Conservation (phyloP, 1,140 invertebrate genomes). For the Vollenhovia emeryi region DNA sequence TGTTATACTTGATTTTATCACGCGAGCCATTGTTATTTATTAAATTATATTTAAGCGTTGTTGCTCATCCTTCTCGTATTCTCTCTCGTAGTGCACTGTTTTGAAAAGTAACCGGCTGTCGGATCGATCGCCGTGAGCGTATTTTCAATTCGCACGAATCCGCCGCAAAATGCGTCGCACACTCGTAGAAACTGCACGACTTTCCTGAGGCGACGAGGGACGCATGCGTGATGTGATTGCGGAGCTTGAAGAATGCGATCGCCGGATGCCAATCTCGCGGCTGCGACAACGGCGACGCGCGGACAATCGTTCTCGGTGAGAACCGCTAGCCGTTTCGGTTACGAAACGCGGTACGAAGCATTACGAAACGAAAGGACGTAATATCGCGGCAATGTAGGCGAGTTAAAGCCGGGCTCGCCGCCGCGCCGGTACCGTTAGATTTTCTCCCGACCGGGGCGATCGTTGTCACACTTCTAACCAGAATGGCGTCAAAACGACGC, state of each 20-base stretch:
- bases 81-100: no score
- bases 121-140: not conserved
- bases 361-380: conserved; percentile 82
- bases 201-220: not conserved
- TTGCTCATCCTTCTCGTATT: no score
- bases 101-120: not conserved
- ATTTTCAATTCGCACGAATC: not conserved
- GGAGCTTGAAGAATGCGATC: not conserved
- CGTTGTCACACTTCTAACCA: conserved; percentile 75
- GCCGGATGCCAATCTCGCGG: conserved; percentile 2
- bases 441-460: conserved; percentile 75
- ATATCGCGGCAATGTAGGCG: conserved; percentile 78
- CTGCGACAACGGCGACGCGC: not conserved
- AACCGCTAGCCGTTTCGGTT: conserved; percentile 79
- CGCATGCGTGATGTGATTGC: not conserved
- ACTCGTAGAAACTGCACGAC: not conserved
- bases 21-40: no score
- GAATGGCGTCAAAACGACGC: conserved; percentile 40
- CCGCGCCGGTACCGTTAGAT: conserved; percentile 79
- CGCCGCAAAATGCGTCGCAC: not conserved
- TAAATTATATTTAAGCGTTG: no score
- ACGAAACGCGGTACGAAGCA: conserved; percentile 77
- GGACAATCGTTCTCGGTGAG: conserved; percentile 47
- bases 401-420: conserved; percentile 64
- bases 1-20: no score